Percentiles rank a stretch among this genome's conserved stretches.
These are phyloP conservation scores for Macaca nemestrina DNA, from an alignment of 2,113 vertebrate genomes.

Conservation along the genomic window DNA sequence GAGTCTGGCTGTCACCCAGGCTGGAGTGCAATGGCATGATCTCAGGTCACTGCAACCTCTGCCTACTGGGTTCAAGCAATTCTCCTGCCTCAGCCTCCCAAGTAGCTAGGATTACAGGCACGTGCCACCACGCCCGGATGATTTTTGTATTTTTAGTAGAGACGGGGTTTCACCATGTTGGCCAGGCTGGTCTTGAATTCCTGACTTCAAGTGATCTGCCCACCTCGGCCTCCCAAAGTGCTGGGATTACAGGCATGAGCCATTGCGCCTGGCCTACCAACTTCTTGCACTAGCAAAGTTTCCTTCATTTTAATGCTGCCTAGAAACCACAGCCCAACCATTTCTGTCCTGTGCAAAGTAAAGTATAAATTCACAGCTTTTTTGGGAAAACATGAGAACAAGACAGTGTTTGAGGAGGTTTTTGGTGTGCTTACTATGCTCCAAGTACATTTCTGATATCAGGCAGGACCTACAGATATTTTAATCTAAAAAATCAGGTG, in stretches of 20 bases:
- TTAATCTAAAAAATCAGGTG: slow-evolving; percentile 9
- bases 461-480: neutral
- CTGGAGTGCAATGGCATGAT: no score
- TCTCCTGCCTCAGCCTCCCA: no score
- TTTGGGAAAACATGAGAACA: neutral
- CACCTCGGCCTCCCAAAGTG: no score
- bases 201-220: no score
- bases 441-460: neutral
- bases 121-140: accelerated
- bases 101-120: no score
- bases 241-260: no score
- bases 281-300: neutral
- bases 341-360: neutral
- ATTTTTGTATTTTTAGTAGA: no score
- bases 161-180: no score
- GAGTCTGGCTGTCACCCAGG: no score
- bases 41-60: no score
- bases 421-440: neutral
- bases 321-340: neutral
- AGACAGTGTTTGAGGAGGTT: neutral
- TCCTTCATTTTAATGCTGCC: neutral
- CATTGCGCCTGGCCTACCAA: neutral
- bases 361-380: slow-evolving; percentile 4
- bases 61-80: no score
- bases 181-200: no score